Evolutionary conservation across 1,140 invertebrate species (phyloP).

Genomic region (Psix sp.): DNA sequence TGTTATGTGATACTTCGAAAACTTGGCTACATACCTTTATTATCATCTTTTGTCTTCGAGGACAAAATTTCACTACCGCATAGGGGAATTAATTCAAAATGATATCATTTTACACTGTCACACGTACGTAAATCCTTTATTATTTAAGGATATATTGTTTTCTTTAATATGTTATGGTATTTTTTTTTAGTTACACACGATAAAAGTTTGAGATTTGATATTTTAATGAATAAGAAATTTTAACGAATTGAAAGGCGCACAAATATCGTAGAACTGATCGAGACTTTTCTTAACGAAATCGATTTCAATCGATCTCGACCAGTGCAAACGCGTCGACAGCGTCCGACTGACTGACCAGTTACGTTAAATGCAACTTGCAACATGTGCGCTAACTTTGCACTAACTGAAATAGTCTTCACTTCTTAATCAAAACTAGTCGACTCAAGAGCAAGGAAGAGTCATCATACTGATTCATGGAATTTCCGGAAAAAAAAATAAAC

Average conservation of each 20-base stretch:
- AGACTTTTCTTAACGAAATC: slow-evolving; percentile 3
- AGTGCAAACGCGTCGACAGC: slow-evolving; percentile 28
- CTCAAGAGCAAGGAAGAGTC: slow-evolving; percentile 12
- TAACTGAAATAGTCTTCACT: slow-evolving; percentile 22
- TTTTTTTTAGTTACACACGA: not conserved
- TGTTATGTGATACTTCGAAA: slow-evolving; percentile 10
- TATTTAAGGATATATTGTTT: not conserved
- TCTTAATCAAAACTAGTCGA: slow-evolving; percentile 21
- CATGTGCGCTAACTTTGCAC: slow-evolving; percentile 33
- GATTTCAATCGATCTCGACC: slow-evolving; percentile 25
- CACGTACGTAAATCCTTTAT: not conserved
- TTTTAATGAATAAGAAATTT: not conserved
- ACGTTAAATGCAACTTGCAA: slow-evolving; percentile 35
- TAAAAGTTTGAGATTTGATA: too few species aligned
- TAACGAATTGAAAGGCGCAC: not conserved
- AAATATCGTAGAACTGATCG: slow-evolving; percentile 13
- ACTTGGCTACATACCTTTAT: slow-evolving; percentile 24
- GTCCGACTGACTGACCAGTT: slow-evolving; percentile 29
- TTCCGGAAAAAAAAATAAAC: too few species aligned
- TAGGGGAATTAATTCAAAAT: not conserved
- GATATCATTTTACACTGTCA: not conserved
- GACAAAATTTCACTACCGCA: not conserved
- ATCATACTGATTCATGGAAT: slow-evolving; percentile 4
- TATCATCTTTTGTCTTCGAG: not conserved
- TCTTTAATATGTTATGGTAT: not conserved